Evolutionary conservation across 1,140 invertebrate genomes (phyloP), one percentile per base, ranked within the genome.

Genomic region (Lepidurus packardi): DNA sequence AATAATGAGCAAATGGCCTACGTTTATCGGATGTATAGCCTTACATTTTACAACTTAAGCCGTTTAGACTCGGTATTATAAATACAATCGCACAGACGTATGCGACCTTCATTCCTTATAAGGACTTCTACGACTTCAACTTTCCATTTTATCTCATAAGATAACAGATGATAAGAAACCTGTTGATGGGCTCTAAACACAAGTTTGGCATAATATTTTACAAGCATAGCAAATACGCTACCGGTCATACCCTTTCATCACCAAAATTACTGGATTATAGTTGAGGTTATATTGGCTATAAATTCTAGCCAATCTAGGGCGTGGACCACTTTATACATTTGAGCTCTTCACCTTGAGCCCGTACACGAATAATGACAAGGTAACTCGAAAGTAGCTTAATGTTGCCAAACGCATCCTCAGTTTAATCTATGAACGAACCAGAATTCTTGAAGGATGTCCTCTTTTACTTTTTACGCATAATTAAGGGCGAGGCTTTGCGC

Each of bases 391-490:
- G 13, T 9, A 65, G 21, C 13, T 65, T 16, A 11, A 16, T 16
- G 53, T 65, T 65, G 53, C 21, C 21, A 21, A 65, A 21, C 53
- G 53, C 53, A 65, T 65, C 53, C 53, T 65, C 53, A 65, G 53
- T n/a, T 65, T 13, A 65, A 65, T n/a, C n/a, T n/a, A 65, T 16
- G n/a, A 21, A 0, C 53, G 53, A 65, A 65, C 53, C 53, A 65
- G 53, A 65, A 65, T 65, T 65, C 53, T 65, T 65, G 53, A 65
- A 65, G 53, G 53, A 65, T 65, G 53, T n/a, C 53, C 53, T 65
- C 53, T 65, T 65, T 65, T 65, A 7, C 21, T 65, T 65, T 16
- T 65, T 21, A 65, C 21, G 53, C 53, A 65, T 65, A 65, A 65
- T 65, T 16, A 65, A 65, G 53, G 53, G 53, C n/a, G 53, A 65